Evolutionary conservation across 2,113 vertebrate species (phyloP).

Genomic region (Oncorhynchus clarkii): DNA sequence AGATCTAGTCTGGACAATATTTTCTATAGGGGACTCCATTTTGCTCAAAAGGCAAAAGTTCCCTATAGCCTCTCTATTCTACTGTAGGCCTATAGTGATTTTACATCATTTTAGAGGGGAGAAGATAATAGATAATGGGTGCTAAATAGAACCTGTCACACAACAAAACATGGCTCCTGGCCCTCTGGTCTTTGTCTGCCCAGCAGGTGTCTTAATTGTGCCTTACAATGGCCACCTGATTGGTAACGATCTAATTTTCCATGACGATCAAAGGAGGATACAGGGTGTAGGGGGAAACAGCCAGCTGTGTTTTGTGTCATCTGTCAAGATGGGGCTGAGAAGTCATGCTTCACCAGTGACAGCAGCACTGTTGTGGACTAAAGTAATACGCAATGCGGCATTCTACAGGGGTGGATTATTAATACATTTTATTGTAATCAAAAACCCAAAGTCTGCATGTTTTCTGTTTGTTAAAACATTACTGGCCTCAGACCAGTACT

Average conservation of each 20-base stretch:
- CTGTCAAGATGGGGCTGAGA: not conserved
- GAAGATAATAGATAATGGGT: not conserved
- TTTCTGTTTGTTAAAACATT: no score
- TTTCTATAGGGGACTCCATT: no score
- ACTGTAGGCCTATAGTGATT: no score
- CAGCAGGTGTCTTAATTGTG: conserved; percentile 4
- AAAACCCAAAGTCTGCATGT: no score
- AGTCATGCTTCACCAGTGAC: not conserved
- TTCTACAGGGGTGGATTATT: no score
- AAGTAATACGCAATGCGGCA: not conserved
- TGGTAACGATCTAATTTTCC: conserved; percentile 36
- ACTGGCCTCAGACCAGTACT: no score
- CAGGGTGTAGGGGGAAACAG: conserved; percentile 10
- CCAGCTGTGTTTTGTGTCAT: conserved; percentile 35
- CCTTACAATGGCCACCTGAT: conserved; percentile 35
- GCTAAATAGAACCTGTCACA: not conserved
- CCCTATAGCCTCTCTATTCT: no score
- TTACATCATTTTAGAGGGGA: no score
- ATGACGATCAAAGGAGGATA: conserved; percentile 38
- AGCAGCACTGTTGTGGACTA: not conserved
- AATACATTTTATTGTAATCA: no score
- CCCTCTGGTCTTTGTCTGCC: conserved; percentile 25
- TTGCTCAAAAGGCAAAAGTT: no score
- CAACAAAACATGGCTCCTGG: conserved; percentile 35
- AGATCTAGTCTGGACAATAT: no score